Evolutionary conservation across 2,113 vertebrate species (phyloP), one percentile per base, ranked within the genome.

Genomic region (Tetraodon nigroviridis): DNA sequence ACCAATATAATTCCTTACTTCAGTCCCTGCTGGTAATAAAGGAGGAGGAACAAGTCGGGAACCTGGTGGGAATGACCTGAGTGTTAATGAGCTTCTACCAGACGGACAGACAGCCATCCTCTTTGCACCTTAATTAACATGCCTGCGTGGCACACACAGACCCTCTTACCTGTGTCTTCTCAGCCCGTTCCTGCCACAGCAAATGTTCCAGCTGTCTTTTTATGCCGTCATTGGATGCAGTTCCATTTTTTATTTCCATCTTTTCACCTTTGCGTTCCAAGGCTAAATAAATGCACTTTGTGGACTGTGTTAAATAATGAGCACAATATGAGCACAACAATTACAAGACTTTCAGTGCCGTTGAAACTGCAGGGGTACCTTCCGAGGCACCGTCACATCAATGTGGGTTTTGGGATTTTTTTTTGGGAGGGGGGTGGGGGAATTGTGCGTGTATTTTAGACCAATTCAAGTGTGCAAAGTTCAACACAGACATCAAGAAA

Each of bases 401-500:
- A 78, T 64, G 56, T 62, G 63, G 63, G 86, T 82, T 87, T 87
- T 80, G 80, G 61, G 84, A 85, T 88, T 86, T 27, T 27, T 2
- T 6, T 27, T 27, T 27, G n/a, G n/a, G n/a, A n/a, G n/a, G n/a
- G n/a, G n/a, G n/a, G n/a, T n/a, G n/a, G n/a, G n/a, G n/a, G n/a
- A n/a, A n/a, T n/a, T n/a, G n/a, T n/a, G n/a, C n/a, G n/a, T n/a
- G n/a, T n/a, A n/a, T 6, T 27, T 27, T 27, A 84, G 77, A 89
- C 75, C 82, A 87, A 90, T 80, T 85, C 76, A 84, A 87, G 86
- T 90, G 87, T 90, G 87, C 73, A 90, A 90, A 90, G 90, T 92
- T 90, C 86, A 90, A 86, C 72, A 86, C 78, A 88, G 90, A 89
- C 84, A 88, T 87, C 76, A 87, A 73, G 81, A 85, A 86, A 90